Evolutionary conservation across 2,113 vertebrate species (phyloP).

Genomic region (Epinephelus lanceolatus): DNA sequence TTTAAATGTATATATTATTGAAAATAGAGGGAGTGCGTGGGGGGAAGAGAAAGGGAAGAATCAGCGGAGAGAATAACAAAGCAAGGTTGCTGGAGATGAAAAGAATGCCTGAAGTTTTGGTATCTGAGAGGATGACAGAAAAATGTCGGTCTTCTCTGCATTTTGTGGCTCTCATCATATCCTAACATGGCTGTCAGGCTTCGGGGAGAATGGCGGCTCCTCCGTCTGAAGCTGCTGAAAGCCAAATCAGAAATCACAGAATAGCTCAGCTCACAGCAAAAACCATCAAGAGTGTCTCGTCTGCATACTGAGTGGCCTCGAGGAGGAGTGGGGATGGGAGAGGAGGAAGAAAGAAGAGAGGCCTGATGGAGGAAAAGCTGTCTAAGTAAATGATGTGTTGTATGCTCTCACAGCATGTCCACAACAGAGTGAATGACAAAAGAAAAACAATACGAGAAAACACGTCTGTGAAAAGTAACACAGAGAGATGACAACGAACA

Average conservation of each 20-base stretch:
- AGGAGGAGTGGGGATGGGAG: constrained; percentile 28
- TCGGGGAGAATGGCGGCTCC: constrained; percentile 46
- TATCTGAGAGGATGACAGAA: constrained; percentile 64
- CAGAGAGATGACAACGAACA: constrained; percentile 25
- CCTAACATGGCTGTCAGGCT: constrained; percentile 66
- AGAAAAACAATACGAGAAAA: constrained; percentile 24
- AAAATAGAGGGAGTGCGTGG: constrained; percentile 19
- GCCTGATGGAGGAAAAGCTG: constrained; percentile 55
- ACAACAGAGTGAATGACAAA: constrained; percentile 36
- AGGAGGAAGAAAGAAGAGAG: constrained; percentile 25
- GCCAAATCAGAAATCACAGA: constrained; percentile 69
- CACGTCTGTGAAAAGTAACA: constrained; percentile 18
- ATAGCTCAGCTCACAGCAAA: constrained; percentile 48
- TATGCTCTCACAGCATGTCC: constrained; percentile 43
- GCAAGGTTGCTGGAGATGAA: constrained; percentile 64
- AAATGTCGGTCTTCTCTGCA: constrained; percentile 49
- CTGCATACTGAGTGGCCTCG: constrained; percentile 59
- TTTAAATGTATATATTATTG: constrained; percentile 75
- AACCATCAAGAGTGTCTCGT: constrained; percentile 44
- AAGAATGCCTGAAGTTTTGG: constrained; percentile 52
- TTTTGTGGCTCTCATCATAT: constrained; percentile 55
- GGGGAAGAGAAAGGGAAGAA: constrained; percentile 27
- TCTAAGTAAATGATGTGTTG: constrained; percentile 55
- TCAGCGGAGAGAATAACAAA: constrained; percentile 62
- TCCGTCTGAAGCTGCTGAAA: constrained; percentile 57